Base-by-base conservation (phyloP, 2,113 vertebrate genomes). In the Thomomys bottae region DNA sequence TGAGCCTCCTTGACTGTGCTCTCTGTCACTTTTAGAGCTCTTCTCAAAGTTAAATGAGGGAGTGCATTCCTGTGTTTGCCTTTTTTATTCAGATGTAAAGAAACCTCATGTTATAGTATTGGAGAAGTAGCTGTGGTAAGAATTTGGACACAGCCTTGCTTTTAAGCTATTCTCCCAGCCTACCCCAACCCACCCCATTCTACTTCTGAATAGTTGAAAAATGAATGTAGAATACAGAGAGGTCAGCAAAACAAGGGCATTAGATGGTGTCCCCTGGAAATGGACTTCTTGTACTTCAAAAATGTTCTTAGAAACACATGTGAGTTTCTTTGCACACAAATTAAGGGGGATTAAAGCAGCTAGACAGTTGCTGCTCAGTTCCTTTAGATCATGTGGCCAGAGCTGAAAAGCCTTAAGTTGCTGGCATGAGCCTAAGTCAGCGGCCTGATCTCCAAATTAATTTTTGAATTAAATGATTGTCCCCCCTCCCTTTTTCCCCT, bases 321-420 rank as follows among this genome's bases (percentile, higher is more conserved):
- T 98, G 98, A 99, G 98, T 98, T 98, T 98, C 98, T 98, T 98
- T 98, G 98, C 98, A 97, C 97, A 98, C 98, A 99, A 98, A 98
- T 99, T 98, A 99, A 99, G 98, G 96, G 98, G 98, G 99, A 99
- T 99, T 99, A 99, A 97, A 95, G 97, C 96, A 90, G 96, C 97
- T 97, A 97, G 98, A 98, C 98, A 98, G 97, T 98, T 96, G 97
- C 95, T 97, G 97, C 98, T 98, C 97, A 95, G 97, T 97, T 97
- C 96, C 94, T 97, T 96, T 94, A 94, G 98, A 98, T 99, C 98
- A 99, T 98, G 98, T 98, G 99, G 98, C 98, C 98, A 97, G 93
- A 94, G 94, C 97, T 97, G 97, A 98, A 98, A 98, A 97, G 97
- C 97, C 97, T 97, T 97, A 96, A 97, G 97, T 97, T 97, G 98